Conservation (phyloP, 2,888 invertebrate genomes). For the Ophion costatus region DNA sequence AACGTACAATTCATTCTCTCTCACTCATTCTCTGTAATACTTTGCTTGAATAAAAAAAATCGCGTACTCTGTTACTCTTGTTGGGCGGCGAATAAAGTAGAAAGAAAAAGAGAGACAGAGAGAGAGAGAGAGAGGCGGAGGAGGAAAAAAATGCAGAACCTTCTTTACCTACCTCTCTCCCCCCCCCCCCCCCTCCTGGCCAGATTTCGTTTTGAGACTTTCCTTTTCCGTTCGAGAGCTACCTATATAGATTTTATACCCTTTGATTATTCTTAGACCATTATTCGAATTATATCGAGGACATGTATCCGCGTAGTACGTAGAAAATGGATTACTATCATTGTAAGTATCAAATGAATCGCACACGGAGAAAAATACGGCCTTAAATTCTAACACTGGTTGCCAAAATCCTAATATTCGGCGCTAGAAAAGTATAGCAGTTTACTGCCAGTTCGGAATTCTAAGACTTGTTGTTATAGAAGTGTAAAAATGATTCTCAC, state of each 20-base stretch:
- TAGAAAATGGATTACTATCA: too few relatives aligned
- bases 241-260: conserved; percentile 19
- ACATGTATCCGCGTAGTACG: background rate
- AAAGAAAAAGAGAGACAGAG: conserved; percentile 42
- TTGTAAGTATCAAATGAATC: too few relatives aligned
- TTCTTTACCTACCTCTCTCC: conserved; percentile 69
- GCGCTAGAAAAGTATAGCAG: too few relatives aligned
- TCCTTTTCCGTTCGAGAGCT: conserved; percentile 66
- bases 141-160: conserved; percentile 31
- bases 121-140: conserved; percentile 2
- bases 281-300: background rate
- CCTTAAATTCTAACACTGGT: too few relatives aligned
- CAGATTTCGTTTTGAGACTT: conserved; percentile 74
- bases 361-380: too few relatives aligned
- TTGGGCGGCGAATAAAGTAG: conserved; percentile 55
- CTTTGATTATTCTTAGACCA: background rate
- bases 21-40: conserved; percentile 39
- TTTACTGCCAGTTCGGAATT: too few relatives aligned
- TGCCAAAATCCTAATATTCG: too few relatives aligned
- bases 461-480: too few relatives aligned
- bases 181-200: too few relatives aligned
- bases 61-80: conserved; percentile 65
- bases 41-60: conserved; percentile 74
- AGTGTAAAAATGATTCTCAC: too few relatives aligned
- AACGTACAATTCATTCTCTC: conserved; percentile 28